These are phyloP conservation scores for Orthonychiurus folsomi DNA, from an alignment of 2,888 invertebrate species.

Conservation along the genomic window DNA sequence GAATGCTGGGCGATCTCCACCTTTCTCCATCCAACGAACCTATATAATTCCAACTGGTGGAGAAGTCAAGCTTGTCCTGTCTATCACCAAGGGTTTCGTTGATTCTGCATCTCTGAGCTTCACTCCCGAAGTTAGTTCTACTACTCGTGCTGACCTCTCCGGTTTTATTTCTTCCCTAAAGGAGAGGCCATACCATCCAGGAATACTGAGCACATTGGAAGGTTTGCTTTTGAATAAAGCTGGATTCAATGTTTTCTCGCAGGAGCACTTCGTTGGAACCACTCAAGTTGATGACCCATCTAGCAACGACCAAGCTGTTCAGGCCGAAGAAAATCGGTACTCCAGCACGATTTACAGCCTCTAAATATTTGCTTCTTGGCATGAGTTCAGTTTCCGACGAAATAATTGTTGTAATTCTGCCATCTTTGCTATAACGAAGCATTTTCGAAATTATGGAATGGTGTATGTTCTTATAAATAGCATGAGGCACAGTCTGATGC, in stretches of 20 bases:
- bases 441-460: too few relatives aligned
- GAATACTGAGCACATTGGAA: slow-evolving; percentile 19
- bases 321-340: background rate
- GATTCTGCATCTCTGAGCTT: slow-evolving; percentile 10
- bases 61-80: slow-evolving; percentile 22
- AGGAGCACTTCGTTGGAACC: background rate
- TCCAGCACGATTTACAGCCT: background rate
- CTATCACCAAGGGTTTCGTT: slow-evolving; percentile 16
- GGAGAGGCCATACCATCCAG: slow-evolving; percentile 31
- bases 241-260: background rate
- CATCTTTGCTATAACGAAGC: too few relatives aligned
- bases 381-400: too few relatives aligned
- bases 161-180: slow-evolving; percentile 36
- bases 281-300: background rate
- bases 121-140: slow-evolving; percentile 14
- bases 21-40: slow-evolving; percentile 55
- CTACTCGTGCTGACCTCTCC: slow-evolving; percentile 33
- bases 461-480: too few relatives aligned
- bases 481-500: too few relatives aligned
- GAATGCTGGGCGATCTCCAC: slow-evolving; percentile 78
- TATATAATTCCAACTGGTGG: slow-evolving; percentile 8
- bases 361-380: background rate
- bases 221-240: background rate
- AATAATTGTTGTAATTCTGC: too few relatives aligned
- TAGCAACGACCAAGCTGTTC: background rate